phyloP scores from a whole-genome alignment of 1,140 invertebrate genomes.

The Andrena cerasifolii region DNA sequence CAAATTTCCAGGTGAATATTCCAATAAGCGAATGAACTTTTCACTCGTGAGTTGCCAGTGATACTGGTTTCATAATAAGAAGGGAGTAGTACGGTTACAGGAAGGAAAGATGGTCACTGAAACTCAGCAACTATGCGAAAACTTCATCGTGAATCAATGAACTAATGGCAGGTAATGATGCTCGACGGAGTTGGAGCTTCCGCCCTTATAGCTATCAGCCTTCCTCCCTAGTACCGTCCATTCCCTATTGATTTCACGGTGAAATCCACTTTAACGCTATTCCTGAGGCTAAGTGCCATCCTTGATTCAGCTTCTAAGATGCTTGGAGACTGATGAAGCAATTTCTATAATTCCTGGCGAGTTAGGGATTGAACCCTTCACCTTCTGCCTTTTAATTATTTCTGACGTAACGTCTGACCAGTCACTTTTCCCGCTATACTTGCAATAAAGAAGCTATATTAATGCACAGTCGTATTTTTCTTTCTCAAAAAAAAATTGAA shows the following conservation, averaged over 20 bases:
- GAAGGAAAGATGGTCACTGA: conserved; percentile 6
- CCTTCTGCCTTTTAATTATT: not conserved
- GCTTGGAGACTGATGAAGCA: conserved; percentile 49
- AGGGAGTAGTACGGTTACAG: not conserved
- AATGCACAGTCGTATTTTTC: too few species aligned
- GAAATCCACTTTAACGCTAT: conserved; percentile 61
- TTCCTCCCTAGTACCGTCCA: conserved; percentile 33
- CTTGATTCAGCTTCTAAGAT: conserved; percentile 26
- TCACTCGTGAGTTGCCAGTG: not conserved
- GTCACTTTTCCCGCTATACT: not conserved
- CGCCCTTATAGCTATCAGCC: conserved; percentile 39
- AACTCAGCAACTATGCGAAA: conserved; percentile 55
- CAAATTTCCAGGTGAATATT: too few species aligned
- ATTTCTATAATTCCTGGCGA: conserved; percentile 40
- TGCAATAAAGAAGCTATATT: too few species aligned
- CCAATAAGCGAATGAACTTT: not conserved
- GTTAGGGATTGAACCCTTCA: not conserved
- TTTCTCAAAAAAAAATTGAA: too few species aligned
- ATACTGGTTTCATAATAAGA: not conserved
- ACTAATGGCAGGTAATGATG: conserved; percentile 59
- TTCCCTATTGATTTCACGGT: conserved; percentile 53
- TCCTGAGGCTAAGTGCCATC: conserved; percentile 52
- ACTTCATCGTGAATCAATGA: conserved; percentile 59
- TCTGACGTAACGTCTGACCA: conserved; percentile 1
- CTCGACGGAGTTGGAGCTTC: conserved; percentile 55